These are phyloP conservation scores for Thereva unica DNA, from an alignment of 2,888 invertebrate genomes.

Conservation along the genomic window DNA sequence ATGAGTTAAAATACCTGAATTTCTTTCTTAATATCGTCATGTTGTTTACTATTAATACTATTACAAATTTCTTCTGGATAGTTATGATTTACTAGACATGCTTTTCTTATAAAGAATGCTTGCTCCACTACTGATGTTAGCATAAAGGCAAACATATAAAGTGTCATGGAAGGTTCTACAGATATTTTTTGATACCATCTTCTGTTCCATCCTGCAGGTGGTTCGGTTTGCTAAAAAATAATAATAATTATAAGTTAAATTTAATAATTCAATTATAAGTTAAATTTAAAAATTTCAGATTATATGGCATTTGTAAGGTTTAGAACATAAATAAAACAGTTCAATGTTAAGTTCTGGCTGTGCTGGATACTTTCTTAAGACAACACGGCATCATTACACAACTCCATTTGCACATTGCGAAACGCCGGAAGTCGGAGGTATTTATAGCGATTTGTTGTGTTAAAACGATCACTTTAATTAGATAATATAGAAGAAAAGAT, in stretches of 20 bases:
- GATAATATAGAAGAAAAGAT: not conserved
- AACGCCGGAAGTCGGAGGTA: no score
- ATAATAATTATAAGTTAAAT: no score
- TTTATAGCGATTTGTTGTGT: no score
- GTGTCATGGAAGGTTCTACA: constrained; percentile 84
- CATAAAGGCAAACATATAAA: constrained; percentile 89
- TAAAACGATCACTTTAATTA: not conserved
- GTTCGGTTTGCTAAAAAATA: no score
- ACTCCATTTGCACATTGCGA: no score
- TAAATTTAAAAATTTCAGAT: no score
- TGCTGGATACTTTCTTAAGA: no score
- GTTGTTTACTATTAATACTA: constrained; percentile 61
- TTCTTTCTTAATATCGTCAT: constrained; percentile 64
- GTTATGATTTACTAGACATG: constrained; percentile 75
- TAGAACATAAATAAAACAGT: no score
- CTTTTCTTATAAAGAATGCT: constrained; percentile 75
- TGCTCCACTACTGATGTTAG: constrained; percentile 79
- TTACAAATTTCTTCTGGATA: constrained; percentile 70
- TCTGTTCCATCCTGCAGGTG: not conserved
- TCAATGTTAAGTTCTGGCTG: no score
- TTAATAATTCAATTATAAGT: no score
- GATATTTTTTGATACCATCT: constrained; percentile 60
- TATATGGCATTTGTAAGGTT: no score
- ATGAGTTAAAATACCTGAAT: constrained; percentile 65
- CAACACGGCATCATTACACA: no score